Conservation (phyloP, 2,888 invertebrate species). For the Phyllotreta striolata region DNA sequence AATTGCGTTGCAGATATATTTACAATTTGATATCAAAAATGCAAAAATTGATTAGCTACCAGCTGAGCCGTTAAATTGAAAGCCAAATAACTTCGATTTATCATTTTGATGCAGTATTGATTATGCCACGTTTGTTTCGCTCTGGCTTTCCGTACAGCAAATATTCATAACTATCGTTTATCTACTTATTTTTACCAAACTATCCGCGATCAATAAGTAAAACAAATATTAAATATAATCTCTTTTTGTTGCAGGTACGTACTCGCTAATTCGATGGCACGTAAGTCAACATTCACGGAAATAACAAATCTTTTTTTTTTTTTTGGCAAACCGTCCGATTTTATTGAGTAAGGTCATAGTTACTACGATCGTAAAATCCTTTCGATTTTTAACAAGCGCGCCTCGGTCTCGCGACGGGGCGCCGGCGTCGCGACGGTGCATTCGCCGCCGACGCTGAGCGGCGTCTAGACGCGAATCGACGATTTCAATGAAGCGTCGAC, state of each 20-base stretch:
- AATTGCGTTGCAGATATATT: no score
- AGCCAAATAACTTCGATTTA: conserved; percentile 30
- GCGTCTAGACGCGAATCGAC: conserved; percentile 42
- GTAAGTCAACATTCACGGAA: no score
- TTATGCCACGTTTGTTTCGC: no score
- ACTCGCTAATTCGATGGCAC: no score
- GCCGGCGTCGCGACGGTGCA: conserved; percentile 2
- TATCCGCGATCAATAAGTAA: no score
- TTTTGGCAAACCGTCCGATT: conserved; percentile 8
- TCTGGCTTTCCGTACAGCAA: no score
- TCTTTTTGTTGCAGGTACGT: no score
- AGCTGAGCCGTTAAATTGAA: conserved; percentile 35
- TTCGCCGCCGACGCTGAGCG: conserved; percentile 17
- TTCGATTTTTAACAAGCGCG: conserved; percentile 17
- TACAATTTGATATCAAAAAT: no score
- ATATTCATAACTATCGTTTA: no score
- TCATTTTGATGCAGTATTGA: conserved; percentile 27
- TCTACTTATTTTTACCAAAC: no score
- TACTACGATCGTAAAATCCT: conserved; percentile 8
- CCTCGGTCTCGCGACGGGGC: conserved; percentile 9
- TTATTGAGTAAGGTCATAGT: conserved; percentile 16
- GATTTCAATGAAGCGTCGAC: conserved; percentile 38
- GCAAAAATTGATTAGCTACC: conserved; percentile 24
- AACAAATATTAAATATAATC: no score
- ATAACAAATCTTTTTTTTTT: no score